These are phyloP conservation scores for Conistra vaccinii DNA, from an alignment of 2,888 invertebrate species.

Conservation along the genomic window DNA sequence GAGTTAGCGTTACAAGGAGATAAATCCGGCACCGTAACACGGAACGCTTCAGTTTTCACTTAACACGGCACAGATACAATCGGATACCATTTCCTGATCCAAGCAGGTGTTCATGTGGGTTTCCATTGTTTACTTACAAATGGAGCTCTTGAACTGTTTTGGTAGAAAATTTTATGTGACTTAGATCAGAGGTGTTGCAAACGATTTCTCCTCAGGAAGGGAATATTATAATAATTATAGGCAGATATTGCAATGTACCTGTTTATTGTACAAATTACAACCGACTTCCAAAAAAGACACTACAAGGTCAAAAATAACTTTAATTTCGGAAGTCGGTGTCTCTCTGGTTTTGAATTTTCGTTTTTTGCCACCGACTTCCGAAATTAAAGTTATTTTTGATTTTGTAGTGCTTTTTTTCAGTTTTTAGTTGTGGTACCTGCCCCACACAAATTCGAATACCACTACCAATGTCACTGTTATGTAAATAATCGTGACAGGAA, in stretches of 20 bases:
- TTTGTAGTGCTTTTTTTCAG: too few relatives aligned
- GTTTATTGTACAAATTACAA: too few relatives aligned
- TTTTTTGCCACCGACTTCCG: too few relatives aligned
- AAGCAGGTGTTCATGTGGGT: conserved; percentile 67
- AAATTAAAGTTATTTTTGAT: too few relatives aligned
- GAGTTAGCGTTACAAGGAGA: conserved; percentile 24
- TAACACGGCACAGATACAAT: conserved; percentile 71
- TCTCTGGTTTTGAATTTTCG: too few relatives aligned
- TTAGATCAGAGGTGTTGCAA: not conserved
- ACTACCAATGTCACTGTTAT: too few relatives aligned
- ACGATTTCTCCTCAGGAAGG: not conserved
- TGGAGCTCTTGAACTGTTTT: not conserved
- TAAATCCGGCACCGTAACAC: conserved; percentile 28
- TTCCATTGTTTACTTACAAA: conserved; percentile 61
- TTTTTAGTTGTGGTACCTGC: too few relatives aligned
- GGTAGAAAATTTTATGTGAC: not conserved
- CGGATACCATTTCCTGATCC: conserved; percentile 76
- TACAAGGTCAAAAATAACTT: too few relatives aligned
- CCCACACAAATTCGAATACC: too few relatives aligned
- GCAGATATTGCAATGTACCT: not conserved
- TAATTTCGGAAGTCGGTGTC: too few relatives aligned
- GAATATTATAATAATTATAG: not conserved
- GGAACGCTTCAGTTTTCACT: conserved; percentile 65
- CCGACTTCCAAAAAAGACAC: too few relatives aligned
- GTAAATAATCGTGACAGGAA: too few relatives aligned